Evolutionary conservation across 1,140 invertebrate species (phyloP).

Genomic region (Cotesia glomerata): DNA sequence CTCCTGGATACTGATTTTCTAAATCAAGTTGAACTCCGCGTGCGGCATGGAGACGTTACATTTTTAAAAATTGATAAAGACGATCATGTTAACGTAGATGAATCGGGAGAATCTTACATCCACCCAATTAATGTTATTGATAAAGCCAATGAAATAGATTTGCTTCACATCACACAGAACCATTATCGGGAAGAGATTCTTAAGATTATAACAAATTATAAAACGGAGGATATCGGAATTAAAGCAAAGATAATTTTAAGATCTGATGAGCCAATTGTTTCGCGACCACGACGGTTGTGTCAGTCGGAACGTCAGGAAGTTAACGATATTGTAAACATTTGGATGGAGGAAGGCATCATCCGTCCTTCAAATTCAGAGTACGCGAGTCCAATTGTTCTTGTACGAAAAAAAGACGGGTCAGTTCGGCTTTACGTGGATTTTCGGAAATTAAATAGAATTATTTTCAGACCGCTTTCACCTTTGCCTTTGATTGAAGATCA

Average conservation of each 20-base stretch:
- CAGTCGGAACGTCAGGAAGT: slow-evolving; percentile 27
- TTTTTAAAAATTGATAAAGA: neutral
- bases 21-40: neutral
- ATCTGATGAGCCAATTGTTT: slow-evolving; percentile 30
- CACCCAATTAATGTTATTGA: too few species aligned
- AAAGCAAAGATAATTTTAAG: slow-evolving; percentile 31
- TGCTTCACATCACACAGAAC: too few species aligned
- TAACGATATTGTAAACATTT: slow-evolving; percentile 16
- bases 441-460: slow-evolving; percentile 29
- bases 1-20: neutral
- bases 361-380: slow-evolving; percentile 39
- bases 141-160: too few species aligned
- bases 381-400: slow-evolving; percentile 41
- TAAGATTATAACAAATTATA: too few species aligned
- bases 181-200: too few species aligned
- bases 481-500: slow-evolving; percentile 62
- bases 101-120: too few species aligned
- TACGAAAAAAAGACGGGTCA: slow-evolving; percentile 42
- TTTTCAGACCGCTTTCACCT: slow-evolving; percentile 55
- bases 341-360: slow-evolving; percentile 37
- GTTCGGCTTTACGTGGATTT: slow-evolving; percentile 50
- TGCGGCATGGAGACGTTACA: too few species aligned
- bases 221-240: too few species aligned
- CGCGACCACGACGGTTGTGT: slow-evolving; percentile 32
- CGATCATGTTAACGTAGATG: neutral